Evolutionary conservation across 2,888 invertebrate species (phyloP).

Genomic region (Escarpia spicata): DNA sequence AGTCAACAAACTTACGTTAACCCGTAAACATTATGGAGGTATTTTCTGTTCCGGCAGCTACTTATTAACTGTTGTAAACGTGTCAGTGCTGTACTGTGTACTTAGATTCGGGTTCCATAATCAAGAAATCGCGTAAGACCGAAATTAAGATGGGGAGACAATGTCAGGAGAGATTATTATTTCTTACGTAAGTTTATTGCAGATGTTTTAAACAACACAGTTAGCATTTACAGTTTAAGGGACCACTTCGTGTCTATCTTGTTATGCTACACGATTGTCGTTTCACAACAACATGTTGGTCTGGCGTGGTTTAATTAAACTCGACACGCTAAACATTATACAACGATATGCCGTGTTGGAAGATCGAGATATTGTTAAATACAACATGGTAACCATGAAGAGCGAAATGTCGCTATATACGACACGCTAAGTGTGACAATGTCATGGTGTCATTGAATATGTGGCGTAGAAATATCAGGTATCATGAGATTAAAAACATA

Average conservation of each 20-base stretch:
- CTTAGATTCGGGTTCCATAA: background rate
- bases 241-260: background rate
- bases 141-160: background rate
- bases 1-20: background rate
- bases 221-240: background rate
- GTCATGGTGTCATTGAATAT: no score
- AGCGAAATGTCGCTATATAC: no score
- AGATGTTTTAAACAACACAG: background rate
- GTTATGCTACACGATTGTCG: background rate
- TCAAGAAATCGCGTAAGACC: background rate
- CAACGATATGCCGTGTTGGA: no score
- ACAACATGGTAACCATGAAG: no score
- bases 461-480: no score
- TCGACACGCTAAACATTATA: no score
- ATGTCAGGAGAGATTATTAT: background rate
- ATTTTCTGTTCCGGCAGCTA: background rate
- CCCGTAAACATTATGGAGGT: background rate
- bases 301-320: background rate
- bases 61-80: background rate
- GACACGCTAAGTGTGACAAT: no score
- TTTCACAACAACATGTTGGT: background rate
- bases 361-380: no score
- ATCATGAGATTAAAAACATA: background rate
- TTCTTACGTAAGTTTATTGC: background rate
- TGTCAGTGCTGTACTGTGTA: background rate